Evolutionary conservation across 2,113 vertebrate species (phyloP).

Genomic region (Anser cygnoides): DNA sequence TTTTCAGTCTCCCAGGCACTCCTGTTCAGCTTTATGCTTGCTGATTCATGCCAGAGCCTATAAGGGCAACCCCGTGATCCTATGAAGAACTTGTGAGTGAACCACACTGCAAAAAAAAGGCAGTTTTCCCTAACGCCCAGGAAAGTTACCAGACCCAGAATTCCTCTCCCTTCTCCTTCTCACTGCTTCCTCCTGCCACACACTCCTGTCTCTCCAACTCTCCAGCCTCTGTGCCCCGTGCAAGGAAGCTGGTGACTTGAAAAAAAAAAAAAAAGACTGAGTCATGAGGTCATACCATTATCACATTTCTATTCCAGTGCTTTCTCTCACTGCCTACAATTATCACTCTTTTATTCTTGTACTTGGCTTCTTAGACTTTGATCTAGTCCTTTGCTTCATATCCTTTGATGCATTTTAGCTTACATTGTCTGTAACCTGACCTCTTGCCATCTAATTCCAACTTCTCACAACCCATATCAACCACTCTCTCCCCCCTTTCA

Average conservation of each 20-base stretch:
- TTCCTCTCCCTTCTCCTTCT: not conserved
- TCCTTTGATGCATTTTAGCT: slow-evolving; percentile 74
- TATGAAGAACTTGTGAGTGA: not conserved
- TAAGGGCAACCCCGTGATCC: not conserved
- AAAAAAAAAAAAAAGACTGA: not conserved
- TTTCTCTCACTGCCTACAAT: slow-evolving; percentile 60
- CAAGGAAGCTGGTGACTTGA: not conserved
- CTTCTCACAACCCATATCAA: slow-evolving; percentile 63
- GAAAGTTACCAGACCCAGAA: not conserved
- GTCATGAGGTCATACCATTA: slow-evolving; percentile 67
- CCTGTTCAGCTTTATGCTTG: not conserved
- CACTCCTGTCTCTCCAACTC: not conserved
- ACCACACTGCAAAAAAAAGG: not conserved
- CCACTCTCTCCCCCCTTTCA: slow-evolving; percentile 64
- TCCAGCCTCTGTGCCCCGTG: not conserved
- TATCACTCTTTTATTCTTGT: slow-evolving; percentile 69
- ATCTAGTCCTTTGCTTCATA: slow-evolving; percentile 66
- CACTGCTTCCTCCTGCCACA: not conserved
- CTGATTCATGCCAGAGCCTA: not conserved
- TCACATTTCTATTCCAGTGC: slow-evolving; percentile 67
- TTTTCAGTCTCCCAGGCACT: not conserved
- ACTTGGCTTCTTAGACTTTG: slow-evolving; percentile 71
- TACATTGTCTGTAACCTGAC: slow-evolving; percentile 74
- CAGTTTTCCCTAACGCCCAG: not conserved
- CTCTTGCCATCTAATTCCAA: slow-evolving; percentile 68